Evolutionary conservation across 2,797 vertebrate species (phyloP), one percentile per base, ranked within the genome.

Genomic region (Tamandua tetradactyla): DNA sequence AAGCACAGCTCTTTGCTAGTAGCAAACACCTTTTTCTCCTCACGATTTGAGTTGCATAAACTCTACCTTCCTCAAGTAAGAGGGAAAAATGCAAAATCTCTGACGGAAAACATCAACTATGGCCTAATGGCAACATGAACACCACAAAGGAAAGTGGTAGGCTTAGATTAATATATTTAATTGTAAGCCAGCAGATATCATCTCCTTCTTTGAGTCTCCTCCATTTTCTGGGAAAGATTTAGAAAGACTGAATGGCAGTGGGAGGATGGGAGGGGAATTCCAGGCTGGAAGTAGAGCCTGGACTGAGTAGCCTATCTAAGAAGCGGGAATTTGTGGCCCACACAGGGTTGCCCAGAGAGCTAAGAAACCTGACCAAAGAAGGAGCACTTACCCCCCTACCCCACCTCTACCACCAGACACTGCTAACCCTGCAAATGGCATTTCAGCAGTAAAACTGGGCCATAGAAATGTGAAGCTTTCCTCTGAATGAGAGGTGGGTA

Each of bases 221-320:
- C 15, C 1, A 7, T 7, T 59, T 72, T 69, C 75, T 90, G n/a
- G 66, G 49, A 91, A 93, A 87, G 57, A 57, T 64, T 89, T 68
- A 69, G 57, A 90, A 94, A 93, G 74, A 49, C 17, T 80, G 61
- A 44, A 55, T 11, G 30, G 55, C 32, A 30, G n/a, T 9, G 3
- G 30, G 14, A 94, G 84, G 75, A n/a, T n/a, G n/a, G n/a, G n/a
- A n/a, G n/a, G n/a, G n/a, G 74, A 85, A 90, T 93, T 93, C 52
- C 81, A 75, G 66, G 32, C 71, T 82, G 18, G 35, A 91, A 93
- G 47, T 3, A 88, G 22, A 95, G 52, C 32, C 20, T 32, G 40
- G 30, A 71, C 20, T 66, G 35, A 47, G 83, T 7, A 68, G n/a
- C 62, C 84, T 92, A 57, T 91, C 89, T 93, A 96, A 76, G 62